Conservation (phyloP, 1,140 invertebrate genomes). For the Drosophila kohkoa region DNA sequence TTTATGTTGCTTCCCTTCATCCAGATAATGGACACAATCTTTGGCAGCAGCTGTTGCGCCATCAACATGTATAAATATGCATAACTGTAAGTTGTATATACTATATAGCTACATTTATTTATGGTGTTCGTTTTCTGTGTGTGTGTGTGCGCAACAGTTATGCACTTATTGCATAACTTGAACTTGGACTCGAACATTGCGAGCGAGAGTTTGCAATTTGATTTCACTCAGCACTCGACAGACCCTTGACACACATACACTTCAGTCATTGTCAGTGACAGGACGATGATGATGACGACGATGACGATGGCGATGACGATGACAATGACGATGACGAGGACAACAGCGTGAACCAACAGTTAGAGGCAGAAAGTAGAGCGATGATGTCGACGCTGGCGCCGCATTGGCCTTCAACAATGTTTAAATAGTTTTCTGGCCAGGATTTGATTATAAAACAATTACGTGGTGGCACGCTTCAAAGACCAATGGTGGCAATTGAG, state of each 20-base stretch:
- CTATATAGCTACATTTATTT: background rate
- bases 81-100: background rate
- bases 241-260: slow-evolving; percentile 38
- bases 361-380: background rate
- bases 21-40: slow-evolving; percentile 34
- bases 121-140: slow-evolving; percentile 13
- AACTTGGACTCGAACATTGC: slow-evolving; percentile 24
- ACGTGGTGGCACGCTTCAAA: slow-evolving; percentile 17
- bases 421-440: slow-evolving; percentile 46
- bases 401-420: slow-evolving; percentile 54
- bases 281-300: slow-evolving; percentile 1
- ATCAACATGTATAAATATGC: slow-evolving; percentile 12
- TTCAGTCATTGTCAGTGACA: slow-evolving; percentile 52
- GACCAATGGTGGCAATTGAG: slow-evolving; percentile 33
- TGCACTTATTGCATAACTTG: slow-evolving; percentile 59
- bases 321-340: too few relatives aligned
- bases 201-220: slow-evolving; percentile 18
- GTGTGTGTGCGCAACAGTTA: slow-evolving; percentile 59
- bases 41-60: slow-evolving; percentile 42
- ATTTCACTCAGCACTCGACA: slow-evolving; percentile 19
- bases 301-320: too few relatives aligned
- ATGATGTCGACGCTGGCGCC: slow-evolving; percentile 21
- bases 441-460: slow-evolving; percentile 34
- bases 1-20: slow-evolving; percentile 28
- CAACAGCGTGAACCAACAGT: too few relatives aligned